Percentiles rank a stretch among this genome's conserved stretches.
Evolutionary conservation across 2,113 vertebrate genomes (phyloP).

Genomic region (Zapornia atra): DNA sequence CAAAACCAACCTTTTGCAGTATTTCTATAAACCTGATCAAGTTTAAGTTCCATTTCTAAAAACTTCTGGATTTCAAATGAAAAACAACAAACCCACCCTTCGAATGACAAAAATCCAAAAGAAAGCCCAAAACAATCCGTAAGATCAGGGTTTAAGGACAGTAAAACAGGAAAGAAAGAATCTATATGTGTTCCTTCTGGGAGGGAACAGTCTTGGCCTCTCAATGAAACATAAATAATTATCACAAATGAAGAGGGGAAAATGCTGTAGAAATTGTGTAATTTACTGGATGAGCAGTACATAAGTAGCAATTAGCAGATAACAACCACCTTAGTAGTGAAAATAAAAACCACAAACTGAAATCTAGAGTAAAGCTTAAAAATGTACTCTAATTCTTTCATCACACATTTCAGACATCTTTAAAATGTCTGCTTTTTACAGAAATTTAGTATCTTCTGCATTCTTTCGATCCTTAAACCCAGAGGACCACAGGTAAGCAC

Average conservation of each 20-base stretch:
- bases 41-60: neutral
- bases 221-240: neutral
- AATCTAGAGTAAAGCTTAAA: neutral
- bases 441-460: neutral
- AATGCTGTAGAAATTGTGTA: neutral
- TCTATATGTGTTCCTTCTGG: neutral
- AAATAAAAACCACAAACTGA: neutral
- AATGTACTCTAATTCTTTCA: neutral
- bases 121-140: neutral
- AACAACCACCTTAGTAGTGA: neutral
- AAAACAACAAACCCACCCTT: neutral
- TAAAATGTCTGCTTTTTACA: neutral
- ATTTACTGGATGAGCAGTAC: neutral
- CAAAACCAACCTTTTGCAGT: neutral
- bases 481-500: neutral
- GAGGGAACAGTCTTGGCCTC: neutral
- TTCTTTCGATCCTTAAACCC: neutral
- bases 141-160: neutral
- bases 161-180: neutral
- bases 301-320: neutral
- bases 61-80: neutral
- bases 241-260: neutral
- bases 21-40: neutral
- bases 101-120: too few relatives aligned
- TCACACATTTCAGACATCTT: neutral